Base-by-base conservation (phyloP, 2,797 vertebrate species). In the Schizopygopsis pylzovi region DNA sequence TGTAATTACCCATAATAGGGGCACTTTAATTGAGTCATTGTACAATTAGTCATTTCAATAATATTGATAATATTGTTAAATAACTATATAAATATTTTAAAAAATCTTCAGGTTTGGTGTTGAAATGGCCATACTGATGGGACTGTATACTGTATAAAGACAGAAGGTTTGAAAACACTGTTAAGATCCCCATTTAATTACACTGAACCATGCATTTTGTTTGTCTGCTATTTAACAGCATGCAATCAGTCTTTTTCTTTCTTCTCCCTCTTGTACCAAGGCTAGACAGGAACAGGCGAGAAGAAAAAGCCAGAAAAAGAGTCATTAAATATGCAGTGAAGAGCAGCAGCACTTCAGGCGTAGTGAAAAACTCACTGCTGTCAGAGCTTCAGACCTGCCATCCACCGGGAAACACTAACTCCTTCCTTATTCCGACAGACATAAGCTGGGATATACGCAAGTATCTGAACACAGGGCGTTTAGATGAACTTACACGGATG, bases 251-350 rank as follows among this genome's bases (percentile, higher is more conserved):
- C 79, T 92, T 89, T 86, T 82, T 2, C 59, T 86, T 87, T 91
- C 79, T 89, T 88, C 81, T 87, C 85, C 81, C 76, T 78, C 86
- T 87, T 87, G 87, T 92, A 92, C 89, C 89, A 86, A 89, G 84
- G 82, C 56, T 91, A 90, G 90, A 91, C 86, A 84, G 83, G 59
- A 85, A 89, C 68, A 81, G 56, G 84, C 25, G 63, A 83, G 75
- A 82, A 90, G 85, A 92, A 91, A 91, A 90, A 89, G 90, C 91
- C 92, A 92, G 92, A 93, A 95, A 94, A 93, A 91, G 90, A 92
- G 80, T 91, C 89, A 94, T 95, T 92, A 95, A 95, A 95, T 94
- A 95, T 95, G 92, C 92, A 94, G 91, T 8, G 86, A 89, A 87
- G 91, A 91, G 92, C 90, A 94, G 91, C 90, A 93, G 92, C 91